Evolutionary conservation across 2,797 vertebrate genomes (phyloP), one percentile per base, ranked within the genome.

Genomic region (Girardinus metallicus): DNA sequence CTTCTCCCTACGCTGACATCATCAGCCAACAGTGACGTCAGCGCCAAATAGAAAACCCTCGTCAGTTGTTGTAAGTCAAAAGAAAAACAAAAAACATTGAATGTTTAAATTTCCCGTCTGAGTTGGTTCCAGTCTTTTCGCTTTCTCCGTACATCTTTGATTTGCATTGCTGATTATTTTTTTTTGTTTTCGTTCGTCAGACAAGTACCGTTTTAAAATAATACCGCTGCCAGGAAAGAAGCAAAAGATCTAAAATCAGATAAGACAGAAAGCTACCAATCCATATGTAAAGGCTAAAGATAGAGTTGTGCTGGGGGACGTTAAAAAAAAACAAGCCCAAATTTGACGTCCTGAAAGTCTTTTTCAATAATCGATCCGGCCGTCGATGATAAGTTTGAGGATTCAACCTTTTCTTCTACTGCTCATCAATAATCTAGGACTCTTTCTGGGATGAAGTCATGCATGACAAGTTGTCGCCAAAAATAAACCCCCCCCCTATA

Each of bases 381-480:
- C 18, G 1, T 11, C 11, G 34, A 41, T 29, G 44, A 46, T 21
- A n/a, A n/a, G n/a, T 31, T n/a, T 71, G 43, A 73, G 29, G 1
- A 31, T 21, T 12, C 36, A 26, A 39, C 11, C 26, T 13, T 23
- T 55, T n/a, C 36, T 41, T n/a, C 36, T 51, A 47, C 80, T 15
- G 75, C 51, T 31, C 29, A 79, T 79, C 34, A 83, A 76, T 57
- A 80, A 73, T 75, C 46, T 82, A 3, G 0, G 46, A 23, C 74
- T 73, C 76, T 82, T 75, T 83, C 73, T 13, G 55, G 44, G 75
- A 68, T 62, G 70, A 55, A 81, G 86, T 81, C 77, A 87, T 77
- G 79, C 78, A 79, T 64, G 73, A 64, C 2, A 66, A 77, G 76
- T 80, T 53, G 57, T 68, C 86, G 83, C 76, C 88, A 64, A 88